Evolutionary conservation across 2,888 invertebrate genomes (phyloP), one percentile per base, ranked within the genome.

Genomic region (Andrena chrysosceles): DNA sequence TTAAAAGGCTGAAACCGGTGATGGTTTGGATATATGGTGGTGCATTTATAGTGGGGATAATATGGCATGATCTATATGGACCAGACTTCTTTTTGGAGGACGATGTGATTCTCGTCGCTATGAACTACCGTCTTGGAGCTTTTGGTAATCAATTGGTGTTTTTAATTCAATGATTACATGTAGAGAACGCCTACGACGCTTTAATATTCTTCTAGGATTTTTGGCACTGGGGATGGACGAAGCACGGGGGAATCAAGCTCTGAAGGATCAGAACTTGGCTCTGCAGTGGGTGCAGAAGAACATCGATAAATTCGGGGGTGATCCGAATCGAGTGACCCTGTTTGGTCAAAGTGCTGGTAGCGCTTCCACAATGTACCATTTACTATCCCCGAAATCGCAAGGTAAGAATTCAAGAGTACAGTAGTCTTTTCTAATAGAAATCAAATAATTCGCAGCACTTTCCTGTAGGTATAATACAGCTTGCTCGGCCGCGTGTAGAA

Each of bases 331-430:
- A 66, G 95, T 97, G 33, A 96, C 97, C 0, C 91, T 97, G 2
- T 93, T 95, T 0, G 97, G 97, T 0, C 95, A 95, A 91, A 97
- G 97, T 0, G 96, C 97, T 0, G 97, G 97, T 0, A 96, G 96
- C 23, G 96, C 26, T 1, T 48, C 70, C 8, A 83, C 79, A 2
- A 73, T 73, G 23, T 76, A 49, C 16, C 85, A 84, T 8, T 20
- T 23, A 1, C 48, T 85, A 2, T 76, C 81, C 1, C 49, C 63
- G 2, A 72, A n/a, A 35, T 78, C 82, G 1, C 8, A 26, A 87
- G 90, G 88, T 20, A 52, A 20, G 20, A 0, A 52, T 20, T 52
- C 16, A 42, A 42, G 4, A 13, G 42, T 42, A 13, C 13, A 13
- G 4, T 42, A 13, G 2, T 42, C 13, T 3, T 42, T 3, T 42